Base-by-base conservation (phyloP, 2,797 vertebrate genomes). In the Diplodus puntazzo region DNA sequence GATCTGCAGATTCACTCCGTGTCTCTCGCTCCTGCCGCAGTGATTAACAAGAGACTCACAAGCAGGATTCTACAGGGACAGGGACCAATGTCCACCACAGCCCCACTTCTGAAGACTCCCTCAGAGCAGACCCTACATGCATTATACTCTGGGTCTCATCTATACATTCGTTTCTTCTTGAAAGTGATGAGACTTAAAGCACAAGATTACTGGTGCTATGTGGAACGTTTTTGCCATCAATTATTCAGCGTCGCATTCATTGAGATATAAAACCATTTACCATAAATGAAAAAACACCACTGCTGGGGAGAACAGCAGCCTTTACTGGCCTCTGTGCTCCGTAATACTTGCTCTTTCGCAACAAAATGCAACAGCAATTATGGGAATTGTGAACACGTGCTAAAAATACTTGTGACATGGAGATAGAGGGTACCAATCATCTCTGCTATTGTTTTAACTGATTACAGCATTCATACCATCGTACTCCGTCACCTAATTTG, bases 221-320 rank as follows among this genome's bases (percentile, higher is more conserved):
- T 81, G 73, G 48, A 76, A 50, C 72, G 65, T 79, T 78, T 27
- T 27, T 27, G 25, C 52, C 66, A 82, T 87, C 34, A 86, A 84
- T 82, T 77, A 79, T 77, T 86, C 57, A 86, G 62, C 20, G 18
- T 73, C 53, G 48, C 43, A 53, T 71, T 79, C 18, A 74, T 83
- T 20, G 42, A 75, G 43, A 80, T 50, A 77, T 63, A 68, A 73
- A 86, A 79, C 11, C 45, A 71, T 65, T 78, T 79, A 60, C 18
- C 55, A 67, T 72, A 75, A 77, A 83, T 55, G 4, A 27, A 27
- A 68, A 50, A 42, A 42, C 59, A 55, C 11, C 53, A 69, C 55
- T 49, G 76, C 68, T 66, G 58, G 61, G 48, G 4, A 18, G 34
- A 79, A 55, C 14, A 57, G 50, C 53, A 67, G 79, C 23, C 21